Conservation (phyloP, 2,797 vertebrate genomes). For the Cryptoprocta ferox region DNA sequence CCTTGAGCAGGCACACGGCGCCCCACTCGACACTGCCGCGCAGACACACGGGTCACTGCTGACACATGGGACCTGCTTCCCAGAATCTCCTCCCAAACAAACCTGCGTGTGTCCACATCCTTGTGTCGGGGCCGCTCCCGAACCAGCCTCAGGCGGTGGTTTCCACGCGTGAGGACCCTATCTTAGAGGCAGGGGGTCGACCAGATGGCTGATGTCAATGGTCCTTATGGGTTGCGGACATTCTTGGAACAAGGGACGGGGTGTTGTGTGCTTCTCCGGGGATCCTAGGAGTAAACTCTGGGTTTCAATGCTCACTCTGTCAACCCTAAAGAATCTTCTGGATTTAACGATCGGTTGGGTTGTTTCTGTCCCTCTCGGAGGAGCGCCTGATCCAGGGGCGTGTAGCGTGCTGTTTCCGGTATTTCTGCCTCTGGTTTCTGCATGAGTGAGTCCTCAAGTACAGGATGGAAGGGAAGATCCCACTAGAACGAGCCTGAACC, state of each 20-base stretch:
- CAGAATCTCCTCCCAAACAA: background rate
- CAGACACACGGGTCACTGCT: accelerated
- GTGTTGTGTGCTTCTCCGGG: background rate
- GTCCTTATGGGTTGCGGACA: too few species aligned
- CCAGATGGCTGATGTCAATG: too few species aligned
- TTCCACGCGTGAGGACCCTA: background rate
- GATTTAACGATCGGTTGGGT: background rate
- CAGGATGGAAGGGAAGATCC: background rate
- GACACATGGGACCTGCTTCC: accelerated
- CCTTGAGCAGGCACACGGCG: background rate
- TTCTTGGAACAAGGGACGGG: background rate
- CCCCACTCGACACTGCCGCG: background rate
- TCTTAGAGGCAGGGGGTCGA: background rate
- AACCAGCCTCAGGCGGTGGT: background rate
- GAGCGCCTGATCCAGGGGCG: background rate
- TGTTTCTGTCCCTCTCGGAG: background rate
- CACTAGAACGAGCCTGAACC: background rate
- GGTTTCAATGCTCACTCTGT: background rate
- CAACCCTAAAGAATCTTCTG: background rate
- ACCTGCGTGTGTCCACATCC: background rate
- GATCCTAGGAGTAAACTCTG: background rate
- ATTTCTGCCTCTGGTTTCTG: background rate
- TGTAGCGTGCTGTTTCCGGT: background rate
- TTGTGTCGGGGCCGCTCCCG: background rate
- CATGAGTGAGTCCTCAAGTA: background rate